Base-by-base conservation (phyloP, 2,113 vertebrate species). In the Dasyornis broadbenti region DNA sequence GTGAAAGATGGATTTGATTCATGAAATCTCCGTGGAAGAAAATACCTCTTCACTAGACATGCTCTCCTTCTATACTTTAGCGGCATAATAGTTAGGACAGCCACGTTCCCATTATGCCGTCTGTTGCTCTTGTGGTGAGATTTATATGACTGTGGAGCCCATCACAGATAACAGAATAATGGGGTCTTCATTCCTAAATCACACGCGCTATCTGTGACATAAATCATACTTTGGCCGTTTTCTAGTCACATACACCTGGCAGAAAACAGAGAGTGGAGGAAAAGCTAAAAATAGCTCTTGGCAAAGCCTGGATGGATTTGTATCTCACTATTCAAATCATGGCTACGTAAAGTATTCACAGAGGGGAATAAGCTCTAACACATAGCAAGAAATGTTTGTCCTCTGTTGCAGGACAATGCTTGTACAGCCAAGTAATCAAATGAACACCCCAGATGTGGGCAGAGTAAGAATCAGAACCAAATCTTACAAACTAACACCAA, bases 231-330 rank as follows among this genome's bases (percentile, higher is more conserved):
- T 37, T 65, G 47, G 9, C 63, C 57, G 5, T 31, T 90, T 87
- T 94, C 79, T 52, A 90, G 84, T 68, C 86, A 84, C 57, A 54
- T 35, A 47, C 30, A 82, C 42, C 50, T 75, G 52, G 42, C 30
- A 86, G 68, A 70, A 94, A 91, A 88, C 3, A 68, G 44, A 79
- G 69, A 89, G 40, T 6, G 9, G 7, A 65, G 11, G 11, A 64
- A 75, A 89, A 86, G 75, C 40, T 91, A 82, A 93, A 93, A 94
- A 81, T 71, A 94, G 11, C 24, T 26, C 64, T 76, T 86, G 64
- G 45, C 56, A 78, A 83, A 71, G 39, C 47, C 53, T 87, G 53
- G 63, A 30, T 3, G 4, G 37, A 39, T 86, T 90, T 89, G 9
- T 63, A 31, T 61, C 39, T 94, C 81, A 52, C 44, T 90, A 47